These are phyloP conservation scores for Martes martes DNA, from an alignment of 2,113 vertebrate genomes.

Conservation along the genomic window DNA sequence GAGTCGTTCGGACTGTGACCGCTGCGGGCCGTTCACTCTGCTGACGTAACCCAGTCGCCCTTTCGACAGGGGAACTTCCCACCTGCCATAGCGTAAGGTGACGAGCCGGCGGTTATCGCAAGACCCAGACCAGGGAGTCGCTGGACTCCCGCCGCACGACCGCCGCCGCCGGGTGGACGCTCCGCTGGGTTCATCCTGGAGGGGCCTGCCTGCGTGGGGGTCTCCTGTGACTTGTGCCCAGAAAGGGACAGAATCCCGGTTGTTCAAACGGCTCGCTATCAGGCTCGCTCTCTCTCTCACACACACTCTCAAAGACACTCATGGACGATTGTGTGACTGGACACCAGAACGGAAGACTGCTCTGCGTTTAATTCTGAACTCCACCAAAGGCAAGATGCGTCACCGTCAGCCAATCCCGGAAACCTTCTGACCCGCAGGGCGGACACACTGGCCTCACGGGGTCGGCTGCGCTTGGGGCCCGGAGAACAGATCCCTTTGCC, in stretches of 20 bases:
- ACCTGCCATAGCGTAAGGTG: background rate
- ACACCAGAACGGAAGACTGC: accelerated
- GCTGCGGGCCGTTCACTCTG: background rate
- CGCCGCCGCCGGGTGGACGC: accelerated
- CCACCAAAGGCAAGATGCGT: accelerated
- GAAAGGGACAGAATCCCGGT: accelerated
- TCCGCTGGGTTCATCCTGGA: accelerated
- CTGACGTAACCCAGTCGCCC: too few relatives aligned
- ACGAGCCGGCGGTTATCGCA: accelerated
- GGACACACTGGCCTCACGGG: accelerated
- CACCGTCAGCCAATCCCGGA: too few relatives aligned
- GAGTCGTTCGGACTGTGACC: background rate
- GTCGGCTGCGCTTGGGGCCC: too few relatives aligned
- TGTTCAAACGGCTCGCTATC: too few relatives aligned
- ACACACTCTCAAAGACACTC: background rate
- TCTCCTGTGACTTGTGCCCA: background rate
- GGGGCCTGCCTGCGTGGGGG: accelerated
- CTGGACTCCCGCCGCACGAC: too few relatives aligned
- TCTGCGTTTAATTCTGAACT: accelerated
- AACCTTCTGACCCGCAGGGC: accelerated
- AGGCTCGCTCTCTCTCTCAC: too few relatives aligned
- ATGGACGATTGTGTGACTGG: background rate
- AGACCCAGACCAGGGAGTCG: background rate
- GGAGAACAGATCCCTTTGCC: too few relatives aligned
- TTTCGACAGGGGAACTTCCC: too few relatives aligned